Evolutionary conservation across 2,797 vertebrate genomes (phyloP), one percentile per base, ranked within the genome.

Genomic region (Neosilurus hyrtlii): DNA sequence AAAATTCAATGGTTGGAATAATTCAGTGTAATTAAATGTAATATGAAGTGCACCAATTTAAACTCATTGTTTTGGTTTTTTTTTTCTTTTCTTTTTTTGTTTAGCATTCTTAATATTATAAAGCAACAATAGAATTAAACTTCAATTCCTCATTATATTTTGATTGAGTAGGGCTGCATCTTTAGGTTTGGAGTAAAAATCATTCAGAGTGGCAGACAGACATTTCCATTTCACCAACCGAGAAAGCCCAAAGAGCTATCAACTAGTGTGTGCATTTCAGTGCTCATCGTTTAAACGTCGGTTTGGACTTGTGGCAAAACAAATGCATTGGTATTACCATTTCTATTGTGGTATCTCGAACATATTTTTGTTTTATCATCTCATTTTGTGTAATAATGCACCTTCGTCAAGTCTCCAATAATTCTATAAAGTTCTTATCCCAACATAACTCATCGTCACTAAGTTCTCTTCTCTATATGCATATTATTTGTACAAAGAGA

Each of bases 401-500:
- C 59, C 22, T 26, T 80, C 15, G 70, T 24, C 43, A 79, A 78
- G 71, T 76, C 79, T 76, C 61, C 56, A 59, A 37, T 75, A 75
- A 75, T 75, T 59, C 51, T 16, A 18, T 66, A 43, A 20, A 81
- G 20, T 11, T 73, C 22, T 63, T 57, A 83, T 83, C 68, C 30
- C 6, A 18, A 11, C 81, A 59, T 52, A 75, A 63, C 43, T 82
- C 76, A 78, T 59, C 26, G 8, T 61, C 24, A 63, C 80, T 82
- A 81, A 85, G 80, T 74, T 84, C 35, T 71, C 72, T 83, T 80
- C 86, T 83, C 84, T 81, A 83, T 85, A 86, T 87, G 83, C 83
- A 84, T 83, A 84, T 84, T 80, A 87, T 85, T 81, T 88, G 87
- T 88, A 88, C 84, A 88, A 88, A 86, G 84, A 84, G 68, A 85